Conservation (phyloP, 2,797 vertebrate genomes). For the Carapus acus region DNA sequence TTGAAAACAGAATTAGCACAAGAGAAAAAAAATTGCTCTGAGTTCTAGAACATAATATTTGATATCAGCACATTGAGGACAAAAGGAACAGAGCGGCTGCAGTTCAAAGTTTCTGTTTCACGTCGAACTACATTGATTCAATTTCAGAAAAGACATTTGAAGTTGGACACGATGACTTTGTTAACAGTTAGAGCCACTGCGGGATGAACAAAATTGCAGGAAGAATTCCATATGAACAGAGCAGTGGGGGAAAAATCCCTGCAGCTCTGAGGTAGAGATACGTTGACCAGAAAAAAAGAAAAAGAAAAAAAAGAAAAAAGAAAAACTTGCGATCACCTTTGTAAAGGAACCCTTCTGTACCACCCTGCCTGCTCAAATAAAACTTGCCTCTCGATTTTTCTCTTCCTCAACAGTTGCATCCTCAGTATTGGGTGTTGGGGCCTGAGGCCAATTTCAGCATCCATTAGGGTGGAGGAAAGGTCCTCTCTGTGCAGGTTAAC, state of each 20-base stretch:
- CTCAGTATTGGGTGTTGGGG: neutral
- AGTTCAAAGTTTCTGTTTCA: slow-evolving; percentile 8
- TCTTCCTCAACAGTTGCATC: too few species aligned
- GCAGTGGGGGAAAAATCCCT: neutral
- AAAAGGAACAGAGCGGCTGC: slow-evolving; percentile 28
- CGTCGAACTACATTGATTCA: slow-evolving; percentile 28
- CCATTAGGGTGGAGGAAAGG: neutral
- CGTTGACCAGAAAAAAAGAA: too few species aligned
- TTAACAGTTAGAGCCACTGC: slow-evolving; percentile 23
- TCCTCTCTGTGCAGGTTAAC: neutral
- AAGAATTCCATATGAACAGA: neutral
- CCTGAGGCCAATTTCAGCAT: neutral
- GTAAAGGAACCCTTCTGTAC: too few species aligned
- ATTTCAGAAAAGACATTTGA: slow-evolving; percentile 7
- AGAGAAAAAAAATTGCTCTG: slow-evolving; percentile 32
- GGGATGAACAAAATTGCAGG: slow-evolving; percentile 1
- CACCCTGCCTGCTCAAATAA: neutral
- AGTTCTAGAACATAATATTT: slow-evolving; percentile 46
- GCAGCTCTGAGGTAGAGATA: too few species aligned
- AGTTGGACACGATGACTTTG: slow-evolving; percentile 18
- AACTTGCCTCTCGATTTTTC: neutral
- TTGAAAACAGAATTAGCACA: slow-evolving; percentile 37
- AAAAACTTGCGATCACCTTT: too few species aligned
- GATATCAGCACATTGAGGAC: slow-evolving; percentile 40
- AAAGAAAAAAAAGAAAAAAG: too few species aligned